Evolutionary conservation across 2,113 vertebrate species (phyloP), one percentile per base, ranked within the genome.

Genomic region (Dendropsophus ebraccatus): DNA sequence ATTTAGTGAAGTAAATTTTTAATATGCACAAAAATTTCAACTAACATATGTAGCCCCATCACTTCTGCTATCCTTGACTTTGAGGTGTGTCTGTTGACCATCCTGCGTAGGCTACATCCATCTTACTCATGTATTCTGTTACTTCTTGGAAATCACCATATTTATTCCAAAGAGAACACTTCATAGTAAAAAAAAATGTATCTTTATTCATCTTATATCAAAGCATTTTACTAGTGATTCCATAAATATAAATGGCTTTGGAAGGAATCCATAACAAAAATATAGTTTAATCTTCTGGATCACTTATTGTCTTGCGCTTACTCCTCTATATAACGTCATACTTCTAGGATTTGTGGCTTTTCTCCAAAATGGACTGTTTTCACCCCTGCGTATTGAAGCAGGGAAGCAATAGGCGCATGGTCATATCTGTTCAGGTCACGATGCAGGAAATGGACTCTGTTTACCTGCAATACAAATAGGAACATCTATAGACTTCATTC

Each of bases 321-420:
- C 49, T 0, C 10, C 23, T 28, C 13, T 5, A 49, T 49, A 50
- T 75, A 47, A 32, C 62, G 4, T 95, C 93, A 98, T 81, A 98
- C 90, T 9, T 98, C 91, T 89, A 97, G 93, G 88, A 97, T 90
- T 85, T 92, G 90, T 49, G 92, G 88, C 83, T 91, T 90, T 83
- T 91, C 56, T 69, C 91, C 94, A 81, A 99, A 97, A 91, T 97
- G 91, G 82, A 97, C 89, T 10, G 91, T 89, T 89, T 93, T 91
- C 90, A 96, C 93, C 89, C 96, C 97, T 14, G 96, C 96, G 50
- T 97, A 93, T 88, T 97, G 94, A 90, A 99, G 93, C 87, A 98
- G 89, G 89, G 93, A 94, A 88, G 94, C 95, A 89, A 99, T 98
- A 60, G 96, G 96, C 91, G 95, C 93, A 81, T 98, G 97, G 91